phyloP scores from a whole-genome alignment of 1,140 invertebrate species.

The Eurosta solidaginis region DNA sequence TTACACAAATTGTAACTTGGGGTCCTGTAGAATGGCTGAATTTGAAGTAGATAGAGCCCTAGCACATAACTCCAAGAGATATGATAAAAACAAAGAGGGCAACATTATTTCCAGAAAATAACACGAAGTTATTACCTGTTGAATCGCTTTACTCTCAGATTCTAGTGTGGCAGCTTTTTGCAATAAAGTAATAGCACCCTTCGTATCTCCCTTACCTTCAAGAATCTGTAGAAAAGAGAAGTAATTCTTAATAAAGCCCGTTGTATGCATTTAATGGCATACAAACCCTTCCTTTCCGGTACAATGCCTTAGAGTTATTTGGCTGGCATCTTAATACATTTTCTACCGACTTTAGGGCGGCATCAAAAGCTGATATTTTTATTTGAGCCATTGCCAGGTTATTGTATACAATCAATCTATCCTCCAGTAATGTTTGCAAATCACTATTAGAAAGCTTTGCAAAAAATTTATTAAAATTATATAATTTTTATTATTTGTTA shows the following conservation, averaged over 20 bases:
- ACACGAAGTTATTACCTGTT: constrained; percentile 42
- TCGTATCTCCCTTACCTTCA: constrained; percentile 66
- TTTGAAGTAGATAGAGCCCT: too few relatives aligned
- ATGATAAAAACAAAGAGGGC: constrained; percentile 6
- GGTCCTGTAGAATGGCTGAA: too few relatives aligned
- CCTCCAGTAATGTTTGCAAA: constrained; percentile 71
- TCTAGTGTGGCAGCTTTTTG: constrained; percentile 66
- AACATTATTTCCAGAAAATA: not conserved
- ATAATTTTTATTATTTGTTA: not conserved
- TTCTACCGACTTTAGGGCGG: constrained; percentile 79
- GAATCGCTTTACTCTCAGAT: constrained; percentile 65
- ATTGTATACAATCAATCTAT: constrained; percentile 82
- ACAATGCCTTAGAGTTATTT: constrained; percentile 86
- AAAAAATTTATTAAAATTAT: not conserved
- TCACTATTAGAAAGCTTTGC: constrained; percentile 63
- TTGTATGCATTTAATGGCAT: too few relatives aligned
- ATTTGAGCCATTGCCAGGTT: constrained; percentile 89
- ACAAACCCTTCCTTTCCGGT: constrained; percentile 77
- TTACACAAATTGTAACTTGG: too few relatives aligned
- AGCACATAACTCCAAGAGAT: too few relatives aligned
- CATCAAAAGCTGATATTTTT: constrained; percentile 80
- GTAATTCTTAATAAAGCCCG: not conserved
- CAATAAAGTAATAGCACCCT: constrained; percentile 66
- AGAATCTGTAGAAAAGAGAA: constrained; percentile 63
- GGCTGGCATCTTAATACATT: constrained; percentile 81